phyloP scores from a whole-genome alignment of 2,888 invertebrate species.

The Athalia cordata region DNA sequence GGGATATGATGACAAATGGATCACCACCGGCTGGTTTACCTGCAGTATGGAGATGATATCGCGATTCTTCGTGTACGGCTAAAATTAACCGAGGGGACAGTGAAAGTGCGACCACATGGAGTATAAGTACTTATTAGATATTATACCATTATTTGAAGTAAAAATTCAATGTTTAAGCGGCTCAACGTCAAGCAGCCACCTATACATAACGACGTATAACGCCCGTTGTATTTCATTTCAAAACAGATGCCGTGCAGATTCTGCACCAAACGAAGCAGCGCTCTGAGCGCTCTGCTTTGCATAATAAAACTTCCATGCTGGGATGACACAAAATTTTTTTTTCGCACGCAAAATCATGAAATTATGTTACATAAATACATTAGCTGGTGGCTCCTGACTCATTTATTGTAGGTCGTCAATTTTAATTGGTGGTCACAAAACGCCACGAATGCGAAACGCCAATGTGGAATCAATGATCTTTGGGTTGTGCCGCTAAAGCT shows the following conservation, averaged over 20 bases:
- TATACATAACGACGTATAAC: not conserved
- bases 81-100: too few relatives aligned
- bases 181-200: not conserved
- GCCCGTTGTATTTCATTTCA: constrained; percentile 13
- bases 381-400: too few relatives aligned
- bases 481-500: not conserved
- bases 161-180: not conserved
- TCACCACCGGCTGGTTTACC: not conserved
- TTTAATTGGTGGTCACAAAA: too few relatives aligned
- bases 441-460: too few relatives aligned
- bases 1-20: constrained; percentile 4
- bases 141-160: not conserved
- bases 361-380: not conserved
- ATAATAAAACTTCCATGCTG: not conserved
- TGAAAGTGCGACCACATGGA: too few relatives aligned
- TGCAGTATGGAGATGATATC: not conserved
- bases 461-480: too few relatives aligned
- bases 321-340: too few relatives aligned
- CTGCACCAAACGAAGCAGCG: constrained; percentile 25
- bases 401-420: too few relatives aligned
- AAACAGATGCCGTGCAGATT: constrained; percentile 37
- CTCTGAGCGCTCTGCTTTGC: not conserved
- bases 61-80: not conserved
- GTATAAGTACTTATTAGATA: not conserved
- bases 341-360: not conserved